Base-by-base conservation (phyloP, 2,113 vertebrate genomes). In the Malurus melanocephalus region DNA sequence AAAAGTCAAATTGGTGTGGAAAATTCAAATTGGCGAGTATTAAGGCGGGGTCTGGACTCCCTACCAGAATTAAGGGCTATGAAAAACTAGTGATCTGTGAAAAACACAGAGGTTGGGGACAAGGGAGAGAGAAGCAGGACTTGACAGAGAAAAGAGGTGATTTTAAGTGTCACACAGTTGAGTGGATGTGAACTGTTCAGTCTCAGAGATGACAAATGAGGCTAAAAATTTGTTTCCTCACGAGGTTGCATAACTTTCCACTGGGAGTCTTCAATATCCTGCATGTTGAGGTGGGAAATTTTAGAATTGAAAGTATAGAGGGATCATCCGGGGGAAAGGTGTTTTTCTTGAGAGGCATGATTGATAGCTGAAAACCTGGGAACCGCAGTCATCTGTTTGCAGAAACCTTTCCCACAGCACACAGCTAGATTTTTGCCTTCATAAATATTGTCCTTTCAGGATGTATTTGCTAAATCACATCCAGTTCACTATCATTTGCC, bases 401-500 rank as follows among this genome's bases (percentile, higher is more conserved):
- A 86, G 51, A 93, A 91, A 75, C 7, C 33, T 57, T 80, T 53
- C 24, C 45, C 53, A 45, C 33, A 71, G 61, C 40, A 57, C 43
- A 6, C 38, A 89, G 38, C 38, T 80, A 93, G 55, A 93, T 91
- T 80, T 93, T 85, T 80, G 80, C 65, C 64, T 56, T 78, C 69
- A 68, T 83, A 89, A 93, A 92, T 92, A 87, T 89, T 91, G 80
- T 94, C 80, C 74, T 96, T 97, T 80, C 73, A 91, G 56, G 74
- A 86, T 46, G 24, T 66, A 85, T 84, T 93, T 94, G 48, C 82
- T 87, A 89, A 84, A 89, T 94, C 77, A 51, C 51, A 57, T 92
- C 77, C 89, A 92, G 69, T 60, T 85, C 81, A 64, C 81, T 89
- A 80, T 89, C 87, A 85, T 94, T 96, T 96, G 75, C 45, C 71